Evolutionary conservation across 2,888 invertebrate genomes (phyloP), one percentile per base, ranked within the genome.

Genomic region (Camptogramma bilineatum): DNA sequence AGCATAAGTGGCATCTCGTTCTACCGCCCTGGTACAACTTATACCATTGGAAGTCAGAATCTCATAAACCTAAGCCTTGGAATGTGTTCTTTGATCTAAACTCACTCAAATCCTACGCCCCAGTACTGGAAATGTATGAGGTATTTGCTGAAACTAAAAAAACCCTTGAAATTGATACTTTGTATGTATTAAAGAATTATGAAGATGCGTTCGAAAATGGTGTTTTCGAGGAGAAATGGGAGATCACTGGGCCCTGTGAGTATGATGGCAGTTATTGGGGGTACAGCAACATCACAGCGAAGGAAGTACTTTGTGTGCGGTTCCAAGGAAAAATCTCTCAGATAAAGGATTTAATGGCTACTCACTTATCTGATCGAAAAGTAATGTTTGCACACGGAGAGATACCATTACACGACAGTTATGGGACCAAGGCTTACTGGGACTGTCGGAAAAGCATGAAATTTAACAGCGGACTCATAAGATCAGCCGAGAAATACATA

Each of bases 11-110:
- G 85, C 91, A 92, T 44, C 79, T 97, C 74, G 98, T 99, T 52
- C 91, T 99, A 69, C 99, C 99, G 13, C 98, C 99, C 0, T 99
- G 99, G 98, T 95, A 96, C 59, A 94, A 95, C 67, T 86, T 99
- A 3, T 97, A 97, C 74, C 99, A 99, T 83, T 99, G 99, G 99
- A 94, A 94, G 77, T 94, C 95, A 4, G 84, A 80, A 24, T 91
- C 93, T 31, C 60, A 94, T 31, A 95, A 96, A 71, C 88, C 95
- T 44, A 87, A 96, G 42, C 95, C 96, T 0, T 99, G 99, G 99
- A 90, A 94, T 4, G 81, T 86, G 39, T 99, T 98, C 85, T 99
- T 99, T 87, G 97, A 99, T 82, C 58, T 99, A 4, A 75, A 93
- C 0, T 96, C 97, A 76, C 90, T 99, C 24, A 94, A 95, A 79